phyloP scores from a whole-genome alignment of 2,888 invertebrate species.

The Dryobotodes eremita region DNA sequence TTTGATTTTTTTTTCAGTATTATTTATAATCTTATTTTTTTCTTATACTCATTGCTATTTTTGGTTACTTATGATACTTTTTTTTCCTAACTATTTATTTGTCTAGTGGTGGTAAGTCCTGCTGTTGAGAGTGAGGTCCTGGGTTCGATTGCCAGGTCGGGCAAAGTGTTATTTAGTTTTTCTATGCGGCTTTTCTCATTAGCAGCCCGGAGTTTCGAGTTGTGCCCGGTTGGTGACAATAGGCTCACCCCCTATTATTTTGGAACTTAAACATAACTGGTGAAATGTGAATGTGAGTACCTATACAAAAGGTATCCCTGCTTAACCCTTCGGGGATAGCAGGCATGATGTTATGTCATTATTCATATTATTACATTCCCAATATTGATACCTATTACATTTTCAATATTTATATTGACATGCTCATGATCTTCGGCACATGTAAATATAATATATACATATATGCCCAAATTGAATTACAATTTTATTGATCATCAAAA shows the following conservation, averaged over 20 bases:
- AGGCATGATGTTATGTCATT: neutral
- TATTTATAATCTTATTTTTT: slow-evolving; percentile 7
- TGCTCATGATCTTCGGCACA: neutral
- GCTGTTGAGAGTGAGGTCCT: too few relatives aligned
- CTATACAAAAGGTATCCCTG: neutral
- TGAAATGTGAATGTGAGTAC: too few relatives aligned
- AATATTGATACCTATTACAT: neutral
- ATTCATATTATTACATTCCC: neutral
- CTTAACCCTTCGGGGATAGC: neutral
- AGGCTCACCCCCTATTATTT: too few relatives aligned
- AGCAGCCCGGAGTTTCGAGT: too few relatives aligned
- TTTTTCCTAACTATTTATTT: too few relatives aligned
- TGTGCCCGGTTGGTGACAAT: too few relatives aligned
- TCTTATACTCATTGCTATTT: too few relatives aligned
- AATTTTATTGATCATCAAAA: slow-evolving; percentile 13
- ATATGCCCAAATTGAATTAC: neutral
- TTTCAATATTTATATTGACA: slow-evolving; percentile 4
- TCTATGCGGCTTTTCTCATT: too few relatives aligned
- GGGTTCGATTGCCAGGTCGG: too few relatives aligned
- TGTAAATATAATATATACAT: neutral
- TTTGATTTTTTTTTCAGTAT: slow-evolving; percentile 8
- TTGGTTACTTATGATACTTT: neutral
- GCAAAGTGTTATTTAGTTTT: too few relatives aligned
- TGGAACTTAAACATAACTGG: too few relatives aligned
- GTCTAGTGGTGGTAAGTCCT: too few relatives aligned